Evolutionary conservation across 2,888 invertebrate species (phyloP).

Genomic region (Hermodice carunculata): DNA sequence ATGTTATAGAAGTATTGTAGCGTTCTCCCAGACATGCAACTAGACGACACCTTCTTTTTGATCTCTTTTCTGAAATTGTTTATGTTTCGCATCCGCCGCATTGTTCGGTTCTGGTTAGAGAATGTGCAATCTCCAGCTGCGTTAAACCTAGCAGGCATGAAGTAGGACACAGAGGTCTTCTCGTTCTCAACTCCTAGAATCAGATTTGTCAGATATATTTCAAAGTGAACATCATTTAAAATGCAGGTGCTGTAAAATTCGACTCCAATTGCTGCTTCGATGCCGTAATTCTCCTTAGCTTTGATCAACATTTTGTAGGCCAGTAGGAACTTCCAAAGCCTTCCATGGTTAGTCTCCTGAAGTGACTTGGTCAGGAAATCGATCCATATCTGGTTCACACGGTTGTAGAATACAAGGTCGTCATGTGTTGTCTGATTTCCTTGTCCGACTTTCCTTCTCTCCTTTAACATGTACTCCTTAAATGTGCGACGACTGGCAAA

Average conservation of each 20-base stretch:
- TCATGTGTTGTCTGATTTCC: neutral
- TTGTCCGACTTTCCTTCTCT: neutral
- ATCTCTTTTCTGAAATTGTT: too few relatives aligned
- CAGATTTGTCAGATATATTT: too few relatives aligned
- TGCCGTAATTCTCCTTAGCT: conserved; percentile 7
- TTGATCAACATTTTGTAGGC: neutral
- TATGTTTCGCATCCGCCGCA: too few relatives aligned
- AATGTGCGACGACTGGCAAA: neutral
- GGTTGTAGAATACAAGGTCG: neutral
- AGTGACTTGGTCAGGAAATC: neutral
- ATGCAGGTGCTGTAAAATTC: conserved; percentile 3
- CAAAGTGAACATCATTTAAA: neutral
- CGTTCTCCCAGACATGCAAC: too few relatives aligned
- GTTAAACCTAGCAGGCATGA: too few relatives aligned
- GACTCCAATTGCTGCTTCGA: neutral
- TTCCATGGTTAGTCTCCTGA: neutral
- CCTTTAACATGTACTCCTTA: neutral
- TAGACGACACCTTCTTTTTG: too few relatives aligned
- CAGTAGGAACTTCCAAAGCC: neutral
- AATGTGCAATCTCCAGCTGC: too few relatives aligned
- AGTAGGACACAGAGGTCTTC: too few relatives aligned
- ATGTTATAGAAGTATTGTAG: too few relatives aligned
- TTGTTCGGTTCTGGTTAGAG: too few relatives aligned
- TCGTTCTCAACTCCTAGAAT: too few relatives aligned
- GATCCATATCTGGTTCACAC: neutral